Evolutionary conservation across 2,113 vertebrate genomes (phyloP), one percentile per base, ranked within the genome.

Genomic region (Eurypyga helias): DNA sequence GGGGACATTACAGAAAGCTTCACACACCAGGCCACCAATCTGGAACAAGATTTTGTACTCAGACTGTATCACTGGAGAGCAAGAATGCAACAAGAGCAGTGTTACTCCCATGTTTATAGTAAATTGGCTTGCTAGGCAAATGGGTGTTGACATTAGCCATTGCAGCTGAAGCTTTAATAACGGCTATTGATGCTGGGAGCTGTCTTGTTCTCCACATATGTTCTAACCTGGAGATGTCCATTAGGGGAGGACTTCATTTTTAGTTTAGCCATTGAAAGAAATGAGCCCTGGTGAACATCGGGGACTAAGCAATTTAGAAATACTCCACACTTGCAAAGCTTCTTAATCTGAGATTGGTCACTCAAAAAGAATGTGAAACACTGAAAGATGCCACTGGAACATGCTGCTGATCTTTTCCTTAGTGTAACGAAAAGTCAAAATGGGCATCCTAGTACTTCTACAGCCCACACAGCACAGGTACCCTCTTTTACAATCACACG

Each of bases 171-270:
- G 34, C 6, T 51, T 90, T 24, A 38, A 29, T 20, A 18, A 33
- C 3, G 33, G 21, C 14, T 36, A 1, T 3, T 33, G 61, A n/a
- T 78, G 36, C 4, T 13, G 11, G 38, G 33, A 64, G 29, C 0
- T 3, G 25, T 28, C 9, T 36, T 0, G 0, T 26, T 13, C 31
- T 11, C 9, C 14, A 7, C 0, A 0, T 34, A 8, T 6, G 28
- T 14, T 21, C 8, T 3, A 46, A n/a, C 11, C 62, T 14, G 16
- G 17, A 70, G 24, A 66, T 13, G 5, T 21, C 31, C 85, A 2
- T 28, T 54, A n/a, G 17, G n/a, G 31, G 16, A 67, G 10, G 48
- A 5, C 13, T 62, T 28, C 1, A 4, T 34, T 49, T 54, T 86
- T 76, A 78, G 19, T 69, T 84, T 36, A 23, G 36, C 33, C 34